These are phyloP conservation scores for Odontocolon sp. DNA, from an alignment of 2,888 invertebrate genomes.

Conservation along the genomic window DNA sequence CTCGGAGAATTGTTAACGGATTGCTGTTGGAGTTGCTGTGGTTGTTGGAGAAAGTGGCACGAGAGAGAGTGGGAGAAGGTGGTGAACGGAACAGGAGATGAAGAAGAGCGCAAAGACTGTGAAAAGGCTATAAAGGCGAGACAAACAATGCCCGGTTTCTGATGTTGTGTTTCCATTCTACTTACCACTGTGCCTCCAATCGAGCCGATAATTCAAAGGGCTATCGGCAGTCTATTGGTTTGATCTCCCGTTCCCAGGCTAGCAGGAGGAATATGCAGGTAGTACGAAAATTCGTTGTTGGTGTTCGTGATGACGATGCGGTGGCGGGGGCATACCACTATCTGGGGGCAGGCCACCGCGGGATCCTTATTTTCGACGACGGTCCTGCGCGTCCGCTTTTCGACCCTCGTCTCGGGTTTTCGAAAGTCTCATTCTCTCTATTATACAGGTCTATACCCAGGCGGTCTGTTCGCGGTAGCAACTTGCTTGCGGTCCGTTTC, in stretches of 20 bases:
- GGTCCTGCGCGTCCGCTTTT: neutral
- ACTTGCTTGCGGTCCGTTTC: too few species aligned
- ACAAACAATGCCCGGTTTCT: neutral
- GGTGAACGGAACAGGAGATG: neutral
- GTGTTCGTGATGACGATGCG: conserved; percentile 46
- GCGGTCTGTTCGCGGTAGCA: too few species aligned
- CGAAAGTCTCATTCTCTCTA: neutral
- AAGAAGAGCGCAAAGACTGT: neutral
- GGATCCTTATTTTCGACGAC: neutral
- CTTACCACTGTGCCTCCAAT: conserved; percentile 66
- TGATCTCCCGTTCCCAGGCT: conserved; percentile 78
- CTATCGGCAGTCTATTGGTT: conserved; percentile 80
- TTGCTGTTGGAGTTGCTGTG: neutral
- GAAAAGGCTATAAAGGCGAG: neutral
- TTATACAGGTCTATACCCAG: too few species aligned
- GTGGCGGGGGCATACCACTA: neutral
- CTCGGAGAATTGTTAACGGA: neutral
- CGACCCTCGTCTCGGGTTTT: neutral
- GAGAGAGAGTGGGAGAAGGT: conserved; percentile 2
- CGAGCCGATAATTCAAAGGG: conserved; percentile 77
- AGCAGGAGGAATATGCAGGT: conserved; percentile 74
- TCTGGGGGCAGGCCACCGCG: neutral
- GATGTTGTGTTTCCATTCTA: neutral
- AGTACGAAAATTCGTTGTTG: conserved; percentile 70
- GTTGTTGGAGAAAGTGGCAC: neutral